Base-by-base conservation (phyloP, 2,888 invertebrate species). In the Falcaria lacertinaria region DNA sequence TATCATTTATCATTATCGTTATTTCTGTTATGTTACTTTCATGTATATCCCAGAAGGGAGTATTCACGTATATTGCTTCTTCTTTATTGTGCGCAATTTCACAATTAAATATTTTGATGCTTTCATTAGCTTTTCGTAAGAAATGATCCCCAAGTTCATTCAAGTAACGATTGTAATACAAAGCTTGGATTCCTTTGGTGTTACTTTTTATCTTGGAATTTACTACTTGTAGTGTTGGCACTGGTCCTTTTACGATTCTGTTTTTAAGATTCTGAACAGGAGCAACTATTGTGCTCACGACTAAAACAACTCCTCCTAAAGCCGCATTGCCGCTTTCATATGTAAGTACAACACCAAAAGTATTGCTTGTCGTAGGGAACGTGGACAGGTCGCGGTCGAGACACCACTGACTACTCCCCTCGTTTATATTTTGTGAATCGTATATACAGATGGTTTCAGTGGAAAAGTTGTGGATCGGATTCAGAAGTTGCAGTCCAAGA, bases 21-120 rank as follows among this genome's bases (percentile, higher is more conserved):
- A 98, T 94, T 88, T 97, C 97, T 0, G 97, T 96, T 40, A 98
- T 91, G 68, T 97, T 97, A 48, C 97, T 95, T 2, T 92, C 91
- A 49, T 94, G 94, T 34, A 95, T 92, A 69, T 97, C 96, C 94
- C 96, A 96, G 69, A 93, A 93, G 0, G 97, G 97, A 0, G 97
- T 94, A 64, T 95, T 93, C 0, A 96, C 89, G 55, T 94, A 93
- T 37, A 97, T 89, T 0, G 97, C 97, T 81, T 97, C 96, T 44
- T 93, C 91, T 47, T 86, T 85, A 67, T 97, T 97, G 55, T 94
- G 93, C 6, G 94, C 94, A 48, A 98, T 92, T 73, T 96, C 95
- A 57, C 95, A 95, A 53, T 93, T 93, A 11, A 95, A 84, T 43
- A 97, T 87, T 69, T 94, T 93, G 17, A 97, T 93, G 0, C 94